These are phyloP conservation scores for Sylvilagus floridanus DNA, from an alignment of 2,797 vertebrate genomes.

Conservation along the genomic window DNA sequence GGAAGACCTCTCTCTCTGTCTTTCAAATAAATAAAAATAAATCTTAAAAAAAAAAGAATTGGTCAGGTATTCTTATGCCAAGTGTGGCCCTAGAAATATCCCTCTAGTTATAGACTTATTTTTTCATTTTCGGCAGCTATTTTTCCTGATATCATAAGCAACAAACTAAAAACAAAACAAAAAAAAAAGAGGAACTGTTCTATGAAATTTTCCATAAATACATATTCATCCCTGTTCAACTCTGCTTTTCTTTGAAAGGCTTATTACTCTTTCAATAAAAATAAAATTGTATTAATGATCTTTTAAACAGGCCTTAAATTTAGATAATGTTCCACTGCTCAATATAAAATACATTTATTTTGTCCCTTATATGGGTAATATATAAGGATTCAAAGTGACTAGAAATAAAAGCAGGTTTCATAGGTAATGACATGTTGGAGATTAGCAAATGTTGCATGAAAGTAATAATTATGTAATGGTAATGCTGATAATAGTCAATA, in stretches of 20 bases:
- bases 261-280: constrained; percentile 16
- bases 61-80: background rate
- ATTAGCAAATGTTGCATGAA: background rate
- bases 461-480: background rate
- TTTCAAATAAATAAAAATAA: no score
- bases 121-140: background rate
- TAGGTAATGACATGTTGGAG: background rate
- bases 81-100: background rate
- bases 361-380: background rate
- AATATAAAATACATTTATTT: background rate
- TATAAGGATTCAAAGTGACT: background rate
- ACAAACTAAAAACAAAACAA: background rate
- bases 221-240: background rate
- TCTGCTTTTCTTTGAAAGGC: background rate
- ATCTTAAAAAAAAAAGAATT: background rate
- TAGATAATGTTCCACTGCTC: background rate
- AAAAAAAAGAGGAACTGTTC: background rate
- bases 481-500: background rate
- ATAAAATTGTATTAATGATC: background rate
- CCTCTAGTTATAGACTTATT: background rate
- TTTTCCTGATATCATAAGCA: background rate
- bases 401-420: background rate
- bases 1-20: no score
- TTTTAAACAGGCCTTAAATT: background rate
- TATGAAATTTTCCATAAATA: background rate